Evolutionary conservation across 2,888 invertebrate species (phyloP), one percentile per base, ranked within the genome.

Genomic region (Agonopterix subpropinquella): DNA sequence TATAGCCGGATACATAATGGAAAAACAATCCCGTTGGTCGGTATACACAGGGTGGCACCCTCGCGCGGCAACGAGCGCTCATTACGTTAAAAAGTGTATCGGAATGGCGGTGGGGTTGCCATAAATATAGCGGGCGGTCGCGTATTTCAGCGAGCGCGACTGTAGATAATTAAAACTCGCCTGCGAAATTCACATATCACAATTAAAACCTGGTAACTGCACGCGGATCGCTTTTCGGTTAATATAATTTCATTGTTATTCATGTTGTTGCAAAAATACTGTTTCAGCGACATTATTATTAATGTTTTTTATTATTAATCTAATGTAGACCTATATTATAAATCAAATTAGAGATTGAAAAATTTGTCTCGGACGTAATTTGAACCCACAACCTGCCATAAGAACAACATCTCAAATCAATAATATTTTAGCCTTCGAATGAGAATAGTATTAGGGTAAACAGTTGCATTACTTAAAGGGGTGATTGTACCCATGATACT

Each of bases 51-150:
- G 67, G 71, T 62, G 67, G 67, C 71, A 62, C 76, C 48, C 73
- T 63, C 69, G 58, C 64, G 61, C 57, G 64, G 69, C 72, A 74
- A 72, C 73, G 69, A 70, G 70, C 73, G 69, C 84, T 87, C 88
- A 87, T 88, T 87, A 87, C 84, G 83, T 85, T 86, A 86, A 87
- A 88, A 88, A 88, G 84, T 86, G 77, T 88, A 88, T 88, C 80
- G 86, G 82, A 80, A 84, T 75, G 80, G 80, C 68, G 73, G 71
- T 28, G 76, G 71, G 72, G 77, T 71, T 65, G 79, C 77, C 81
- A 89, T 89, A 89, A 89, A 89, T 89, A 87, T 77, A 69, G 81
- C 77, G 77, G 78, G 89, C 85, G 89, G 89, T 89, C 89, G 89
- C 85, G 86, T 88, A 86, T 80, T 74, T 88, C 88, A 88, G 68